Evolutionary conservation across 2,888 invertebrate species (phyloP), one percentile per base, ranked within the genome.

Genomic region (Hermaeophaga mercurialis): DNA sequence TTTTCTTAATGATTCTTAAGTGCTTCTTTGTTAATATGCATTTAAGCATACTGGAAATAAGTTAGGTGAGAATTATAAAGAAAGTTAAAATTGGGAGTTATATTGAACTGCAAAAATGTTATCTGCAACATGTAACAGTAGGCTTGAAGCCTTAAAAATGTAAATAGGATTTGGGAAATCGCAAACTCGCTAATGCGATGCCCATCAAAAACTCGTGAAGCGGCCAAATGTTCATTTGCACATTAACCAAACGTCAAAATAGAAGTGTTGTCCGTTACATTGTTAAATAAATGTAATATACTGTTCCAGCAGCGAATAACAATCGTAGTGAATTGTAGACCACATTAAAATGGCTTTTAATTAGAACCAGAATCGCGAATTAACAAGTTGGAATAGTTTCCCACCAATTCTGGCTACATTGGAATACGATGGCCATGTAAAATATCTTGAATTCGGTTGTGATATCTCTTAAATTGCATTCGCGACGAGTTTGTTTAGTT

Each of bases 401-500:
- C 26, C 12, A 19, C 12, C 28, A 31, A 46, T 26, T 46, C 19
- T 12, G 14, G 31, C 39, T 17, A 47, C 47, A 54, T 47, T 54
- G 54, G 44, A 48, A 47, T 34, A 39, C 41, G 47, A 54, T 41
- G 41, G 46, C 43, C 54, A 45, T 38, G 39, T 12, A 41, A 33
- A 54, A 34, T 54, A 39, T 54, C 54, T 46, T 47, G 38, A 28
- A 53, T 44, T 54, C 11, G 14, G n/a, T 31, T 22, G 8, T 19
- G 31, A 33, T 53, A 34, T 44, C 38, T 45, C 31, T 33, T 33
- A 33, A 11, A 33, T 33, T 33, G 33, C 14, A 33, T 33, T 33
- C 33, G 12, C 3, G 33, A 8, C n/a, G 19, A n/a, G 39, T 18
- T 39, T 39, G 39, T 39, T 17, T 39, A 39, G 11, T 39, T 39